Evolutionary conservation across 2,113 vertebrate genomes (phyloP).

Genomic region (Calyptomena viridis): DNA sequence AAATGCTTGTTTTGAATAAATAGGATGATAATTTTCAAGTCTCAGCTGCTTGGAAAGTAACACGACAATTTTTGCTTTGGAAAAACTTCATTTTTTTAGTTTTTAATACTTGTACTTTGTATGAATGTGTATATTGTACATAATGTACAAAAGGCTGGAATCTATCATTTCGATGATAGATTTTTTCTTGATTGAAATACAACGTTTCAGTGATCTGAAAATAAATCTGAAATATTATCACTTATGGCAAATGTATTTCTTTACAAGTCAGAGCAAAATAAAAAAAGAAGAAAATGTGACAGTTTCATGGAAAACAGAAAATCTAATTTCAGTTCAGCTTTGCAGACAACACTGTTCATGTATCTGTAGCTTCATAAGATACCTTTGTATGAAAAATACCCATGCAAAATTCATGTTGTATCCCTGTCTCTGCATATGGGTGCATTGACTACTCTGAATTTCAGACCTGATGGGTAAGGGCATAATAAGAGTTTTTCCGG

Average conservation of each 20-base stretch:
- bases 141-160: neutral
- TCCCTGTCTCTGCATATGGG: neutral
- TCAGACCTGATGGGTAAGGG: neutral
- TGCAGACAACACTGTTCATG: neutral
- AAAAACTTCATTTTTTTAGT: neutral
- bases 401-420: neutral
- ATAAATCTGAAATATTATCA: neutral
- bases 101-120: neutral
- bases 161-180: neutral
- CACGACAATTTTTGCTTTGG: neutral
- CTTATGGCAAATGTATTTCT: neutral
- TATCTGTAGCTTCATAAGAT: neutral
- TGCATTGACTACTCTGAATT: neutral
- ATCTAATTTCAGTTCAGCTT: neutral
- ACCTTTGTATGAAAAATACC: neutral
- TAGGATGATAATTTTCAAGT: neutral
- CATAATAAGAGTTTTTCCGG: neutral
- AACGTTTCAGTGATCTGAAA: neutral
- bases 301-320: neutral
- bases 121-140: neutral
- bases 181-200: neutral
- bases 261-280: neutral
- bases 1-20: neutral
- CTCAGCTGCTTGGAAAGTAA: neutral
- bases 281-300: neutral